Evolutionary conservation across 2,113 vertebrate genomes (phyloP).

Genomic region (Columbina picui): DNA sequence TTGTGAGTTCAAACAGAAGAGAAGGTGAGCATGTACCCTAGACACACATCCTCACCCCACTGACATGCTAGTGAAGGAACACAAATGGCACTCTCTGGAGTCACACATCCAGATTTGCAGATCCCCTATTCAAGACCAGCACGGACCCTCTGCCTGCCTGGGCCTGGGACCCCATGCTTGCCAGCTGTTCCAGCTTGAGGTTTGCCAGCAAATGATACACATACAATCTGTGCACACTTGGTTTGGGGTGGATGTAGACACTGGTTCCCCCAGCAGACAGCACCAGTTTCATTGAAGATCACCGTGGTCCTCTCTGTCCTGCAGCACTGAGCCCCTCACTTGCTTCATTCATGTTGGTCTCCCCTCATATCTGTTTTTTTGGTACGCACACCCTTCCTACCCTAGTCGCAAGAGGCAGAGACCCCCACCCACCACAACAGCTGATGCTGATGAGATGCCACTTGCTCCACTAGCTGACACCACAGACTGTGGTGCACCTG

Average conservation of each 20-base stretch:
- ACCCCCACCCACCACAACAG: not conserved
- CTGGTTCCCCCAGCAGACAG: not conserved
- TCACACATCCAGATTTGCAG: not conserved
- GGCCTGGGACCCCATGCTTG: accelerated
- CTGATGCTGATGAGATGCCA: not conserved
- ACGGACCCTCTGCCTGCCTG: not conserved
- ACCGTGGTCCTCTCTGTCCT: not conserved
- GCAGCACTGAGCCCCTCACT: no score
- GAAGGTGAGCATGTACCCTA: not conserved
- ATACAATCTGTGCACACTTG: accelerated
- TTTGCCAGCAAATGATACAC: accelerated
- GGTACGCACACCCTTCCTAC: not conserved
- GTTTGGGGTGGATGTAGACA: not conserved
- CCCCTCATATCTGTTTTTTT: not conserved
- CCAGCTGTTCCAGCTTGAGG: not conserved
- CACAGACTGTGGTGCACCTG: not conserved
- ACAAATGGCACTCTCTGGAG: not conserved
- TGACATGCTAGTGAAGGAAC: not conserved
- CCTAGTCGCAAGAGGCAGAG: not conserved
- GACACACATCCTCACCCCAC: no score
- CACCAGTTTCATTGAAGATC: not conserved
- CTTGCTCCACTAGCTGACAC: not conserved
- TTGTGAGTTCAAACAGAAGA: not conserved
- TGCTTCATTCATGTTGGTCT: no score
- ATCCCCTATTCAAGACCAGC: not conserved